Evolutionary conservation across 2,888 invertebrate species (phyloP).

Genomic region (Lasioglossum figueresi): DNA sequence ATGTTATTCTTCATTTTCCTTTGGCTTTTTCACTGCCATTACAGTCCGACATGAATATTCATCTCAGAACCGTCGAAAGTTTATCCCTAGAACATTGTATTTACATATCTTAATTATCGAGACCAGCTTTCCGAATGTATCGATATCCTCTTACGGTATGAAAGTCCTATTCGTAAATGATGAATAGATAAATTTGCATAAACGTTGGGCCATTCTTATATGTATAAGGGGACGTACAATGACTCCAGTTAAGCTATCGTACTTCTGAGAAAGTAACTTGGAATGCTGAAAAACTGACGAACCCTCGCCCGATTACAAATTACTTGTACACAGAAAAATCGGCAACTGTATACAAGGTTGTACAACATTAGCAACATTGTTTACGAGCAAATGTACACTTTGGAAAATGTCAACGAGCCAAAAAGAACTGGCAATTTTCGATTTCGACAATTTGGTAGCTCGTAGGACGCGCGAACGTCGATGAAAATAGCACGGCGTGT

Average conservation of each 20-base stretch:
- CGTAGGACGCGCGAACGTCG: not conserved
- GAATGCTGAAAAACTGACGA: too few species aligned
- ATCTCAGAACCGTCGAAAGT: not conserved
- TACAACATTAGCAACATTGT: not conserved
- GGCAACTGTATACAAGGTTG: too few species aligned
- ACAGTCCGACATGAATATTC: not conserved
- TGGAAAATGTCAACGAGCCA: not conserved
- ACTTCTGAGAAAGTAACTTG: too few species aligned
- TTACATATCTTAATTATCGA: not conserved
- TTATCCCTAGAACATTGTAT: not conserved
- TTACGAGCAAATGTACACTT: not conserved
- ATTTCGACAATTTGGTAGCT: not conserved
- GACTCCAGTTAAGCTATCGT: too few species aligned
- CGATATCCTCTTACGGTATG: conserved; percentile 12
- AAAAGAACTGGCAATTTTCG: not conserved
- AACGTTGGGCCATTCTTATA: not conserved
- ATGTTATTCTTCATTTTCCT: too few species aligned
- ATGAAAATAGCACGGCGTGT: conserved; percentile 2
- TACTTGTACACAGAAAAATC: too few species aligned
- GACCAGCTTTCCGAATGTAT: not conserved
- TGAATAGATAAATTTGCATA: not conserved
- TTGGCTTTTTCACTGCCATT: not conserved
- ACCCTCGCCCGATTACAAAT: too few species aligned
- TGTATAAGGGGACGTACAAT: not conserved
- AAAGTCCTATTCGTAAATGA: not conserved